Base-by-base conservation (phyloP, 2,113 vertebrate species). In the Muscicapa adusta region DNA sequence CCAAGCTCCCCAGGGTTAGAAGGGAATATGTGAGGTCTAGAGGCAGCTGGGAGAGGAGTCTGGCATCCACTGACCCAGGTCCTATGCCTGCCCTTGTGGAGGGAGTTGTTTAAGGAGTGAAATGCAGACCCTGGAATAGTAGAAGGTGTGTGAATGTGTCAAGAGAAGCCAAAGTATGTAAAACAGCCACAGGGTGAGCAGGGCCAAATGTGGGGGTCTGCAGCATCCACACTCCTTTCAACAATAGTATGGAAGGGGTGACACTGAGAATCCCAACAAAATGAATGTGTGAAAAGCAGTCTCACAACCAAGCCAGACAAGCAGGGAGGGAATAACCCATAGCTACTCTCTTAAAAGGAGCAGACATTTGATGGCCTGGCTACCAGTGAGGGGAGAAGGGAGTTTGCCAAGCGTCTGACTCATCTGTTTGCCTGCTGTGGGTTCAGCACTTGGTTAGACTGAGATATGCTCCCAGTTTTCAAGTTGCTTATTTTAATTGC, bases 401-500 rank as follows among this genome's bases (percentile, higher is more conserved):
- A 71, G 58, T 93, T 81, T 93, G 78, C 71, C 88, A 95, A 94
- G 76, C 0, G 1, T 60, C 77, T 94, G 88, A 96, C 68, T 89
- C 70, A 82, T 92, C 54, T 76, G 68, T 91, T 93, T 77, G 84
- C 51, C 66, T 91, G 66, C 60, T 62, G 42, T 83, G 77, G 66
- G 73, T 91, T 93, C 91, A 87, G 83, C 68, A 74, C 25, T 85
- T 9, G 4, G 58, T 75, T 85, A 90, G 76, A 56, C 54, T 50
- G 81, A 79, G 62, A 89, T 53, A 85, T 20, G 38, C 34, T 82
- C 72, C 65, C 63, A 50, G 47, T 73, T 95, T 91, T 81, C 75
- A 74, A 88, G 85, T 57, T 81, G 65, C 85, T 88, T 87, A 74
- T 87, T 96, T 93, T 95, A 95, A 94, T 71, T 72, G 53, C 56